These are phyloP conservation scores for Odontocerum albicorne DNA, from an alignment of 2,888 invertebrate species.

Conservation along the genomic window DNA sequence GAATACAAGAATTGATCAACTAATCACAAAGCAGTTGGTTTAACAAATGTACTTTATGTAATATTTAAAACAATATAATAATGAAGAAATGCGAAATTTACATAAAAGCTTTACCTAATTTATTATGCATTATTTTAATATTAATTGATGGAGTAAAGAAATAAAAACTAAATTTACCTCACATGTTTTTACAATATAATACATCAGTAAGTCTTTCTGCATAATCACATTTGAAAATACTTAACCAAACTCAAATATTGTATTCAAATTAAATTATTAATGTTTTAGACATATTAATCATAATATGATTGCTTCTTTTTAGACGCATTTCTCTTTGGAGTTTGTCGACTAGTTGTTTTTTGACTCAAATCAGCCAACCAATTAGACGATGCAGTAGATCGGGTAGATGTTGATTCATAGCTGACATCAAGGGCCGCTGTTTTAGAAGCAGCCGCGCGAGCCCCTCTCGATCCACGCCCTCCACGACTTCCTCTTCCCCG, in stretches of 20 bases:
- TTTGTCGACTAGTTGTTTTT: conserved; percentile 4
- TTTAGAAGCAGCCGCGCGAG: background rate
- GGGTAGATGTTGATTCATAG: conserved; percentile 3
- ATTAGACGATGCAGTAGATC: conserved; percentile 7
- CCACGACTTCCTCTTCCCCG: conserved; percentile 33
- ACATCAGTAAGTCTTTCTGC: too few relatives aligned
- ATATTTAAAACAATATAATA: too few relatives aligned
- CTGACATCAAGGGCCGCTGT: conserved; percentile 9
- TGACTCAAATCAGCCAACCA: conserved; percentile 18
- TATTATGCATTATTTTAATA: too few relatives aligned
- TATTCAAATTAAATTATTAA: background rate
- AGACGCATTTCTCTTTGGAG: conserved; percentile 13
- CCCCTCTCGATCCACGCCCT: conserved; percentile 27
- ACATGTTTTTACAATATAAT: too few relatives aligned
- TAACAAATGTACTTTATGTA: too few relatives aligned
- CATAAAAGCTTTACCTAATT: too few relatives aligned
- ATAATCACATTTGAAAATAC: too few relatives aligned
- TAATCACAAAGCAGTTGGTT: too few relatives aligned
- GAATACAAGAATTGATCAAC: too few relatives aligned
- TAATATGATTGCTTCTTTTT: conserved; percentile 13
- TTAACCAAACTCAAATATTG: background rate
- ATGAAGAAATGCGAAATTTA: too few relatives aligned
- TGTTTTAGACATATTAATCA: conserved; percentile 12
- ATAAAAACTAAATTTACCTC: too few relatives aligned
- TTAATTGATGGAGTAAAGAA: too few relatives aligned